These are phyloP conservation scores for Melanogrammus aeglefinus DNA, from an alignment of 2,797 vertebrate genomes.

Conservation along the genomic window DNA sequence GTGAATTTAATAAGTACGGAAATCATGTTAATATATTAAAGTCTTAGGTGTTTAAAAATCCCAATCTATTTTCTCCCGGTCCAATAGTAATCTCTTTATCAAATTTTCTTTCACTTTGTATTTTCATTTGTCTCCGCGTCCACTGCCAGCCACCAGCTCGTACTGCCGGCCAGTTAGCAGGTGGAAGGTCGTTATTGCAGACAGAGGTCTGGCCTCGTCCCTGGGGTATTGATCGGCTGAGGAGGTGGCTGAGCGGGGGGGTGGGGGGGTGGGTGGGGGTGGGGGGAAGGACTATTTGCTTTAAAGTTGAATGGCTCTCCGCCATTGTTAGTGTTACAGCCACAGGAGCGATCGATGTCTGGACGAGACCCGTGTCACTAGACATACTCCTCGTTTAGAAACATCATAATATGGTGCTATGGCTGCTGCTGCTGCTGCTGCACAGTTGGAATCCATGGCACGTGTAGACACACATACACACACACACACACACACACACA, in stretches of 20 bases:
- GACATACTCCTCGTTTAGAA: slow-evolving; percentile 75
- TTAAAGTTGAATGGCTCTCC: slow-evolving; percentile 77
- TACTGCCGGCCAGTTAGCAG: slow-evolving; percentile 59
- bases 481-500: too few species aligned
- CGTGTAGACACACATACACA: too few species aligned
- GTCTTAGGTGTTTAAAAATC: too few species aligned
- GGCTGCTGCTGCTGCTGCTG: slow-evolving; percentile 38
- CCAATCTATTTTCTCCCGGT: too few species aligned
- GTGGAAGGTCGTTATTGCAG: slow-evolving; percentile 63
- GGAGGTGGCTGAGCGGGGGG: slow-evolving; percentile 38
- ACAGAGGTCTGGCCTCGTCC: slow-evolving; percentile 65
- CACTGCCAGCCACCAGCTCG: slow-evolving; percentile 16
- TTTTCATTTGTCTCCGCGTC: background rate
- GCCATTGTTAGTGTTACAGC: slow-evolving; percentile 70
- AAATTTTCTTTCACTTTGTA: background rate
- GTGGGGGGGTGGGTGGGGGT: slow-evolving; percentile 55
- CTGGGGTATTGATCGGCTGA: slow-evolving; percentile 62
- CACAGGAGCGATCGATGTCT: slow-evolving; percentile 71
- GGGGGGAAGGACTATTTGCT: slow-evolving; percentile 77
- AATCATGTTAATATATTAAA: too few species aligned
- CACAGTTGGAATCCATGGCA: too few species aligned
- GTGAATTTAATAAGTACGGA: too few species aligned
- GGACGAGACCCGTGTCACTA: slow-evolving; percentile 70
- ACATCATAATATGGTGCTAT: slow-evolving; percentile 72
- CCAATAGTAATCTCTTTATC: too few species aligned